Evolutionary conservation across 2,888 invertebrate genomes (phyloP).

Genomic region (Drosophila longiperda): DNA sequence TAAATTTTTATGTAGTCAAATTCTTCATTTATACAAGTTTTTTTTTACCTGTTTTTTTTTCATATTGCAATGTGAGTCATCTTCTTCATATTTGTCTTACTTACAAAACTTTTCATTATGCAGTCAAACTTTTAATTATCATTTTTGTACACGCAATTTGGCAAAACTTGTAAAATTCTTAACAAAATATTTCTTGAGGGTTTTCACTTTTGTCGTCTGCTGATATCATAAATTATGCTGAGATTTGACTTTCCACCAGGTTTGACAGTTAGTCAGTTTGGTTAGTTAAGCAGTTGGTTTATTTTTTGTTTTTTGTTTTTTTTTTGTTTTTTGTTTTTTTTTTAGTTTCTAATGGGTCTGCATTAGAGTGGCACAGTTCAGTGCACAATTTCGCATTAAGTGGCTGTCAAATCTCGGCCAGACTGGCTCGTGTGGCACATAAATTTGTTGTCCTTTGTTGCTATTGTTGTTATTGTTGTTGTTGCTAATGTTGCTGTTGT

Average conservation of each 20-base stretch:
- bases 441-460: conserved; percentile 55
- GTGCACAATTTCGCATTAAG: conserved; percentile 16
- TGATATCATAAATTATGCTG: background rate
- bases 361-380: conserved; percentile 4
- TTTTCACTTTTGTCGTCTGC: background rate
- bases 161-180: background rate
- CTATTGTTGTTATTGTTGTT: background rate
- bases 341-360: background rate
- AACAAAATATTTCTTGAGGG: background rate
- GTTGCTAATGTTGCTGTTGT: conserved; percentile 26
- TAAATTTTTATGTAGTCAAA: background rate
- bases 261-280: conserved; percentile 12
- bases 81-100: background rate
- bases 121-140: background rate
- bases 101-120: background rate
- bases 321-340: background rate
- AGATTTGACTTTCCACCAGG: background rate
- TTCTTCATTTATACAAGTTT: background rate
- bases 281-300: conserved; percentile 8
- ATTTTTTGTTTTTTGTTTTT: background rate
- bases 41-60: background rate
- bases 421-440: conserved; percentile 73
- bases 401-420: conserved; percentile 31
- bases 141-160: background rate
- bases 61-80: too few relatives aligned